phyloP scores from a whole-genome alignment of 2,113 vertebrate genomes.

The Syrmaticus mikado region DNA sequence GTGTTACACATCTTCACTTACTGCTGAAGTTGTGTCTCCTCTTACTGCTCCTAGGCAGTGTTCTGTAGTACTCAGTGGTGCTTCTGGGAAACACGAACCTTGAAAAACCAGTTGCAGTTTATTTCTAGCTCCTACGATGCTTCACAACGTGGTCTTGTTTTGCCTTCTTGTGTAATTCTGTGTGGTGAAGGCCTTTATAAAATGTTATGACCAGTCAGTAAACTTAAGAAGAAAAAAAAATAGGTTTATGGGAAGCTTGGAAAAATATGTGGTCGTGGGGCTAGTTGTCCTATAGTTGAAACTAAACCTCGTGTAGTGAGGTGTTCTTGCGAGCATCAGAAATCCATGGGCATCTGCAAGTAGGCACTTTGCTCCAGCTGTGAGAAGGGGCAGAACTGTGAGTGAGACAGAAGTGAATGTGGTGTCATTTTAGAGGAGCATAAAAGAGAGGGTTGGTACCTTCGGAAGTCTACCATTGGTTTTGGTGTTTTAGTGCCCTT shows the following conservation, averaged over 20 bases:
- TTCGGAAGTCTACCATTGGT: not conserved
- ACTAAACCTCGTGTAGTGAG: not conserved
- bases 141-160: not conserved
- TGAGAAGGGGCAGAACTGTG: not conserved
- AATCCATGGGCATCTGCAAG: not conserved
- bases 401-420: not conserved
- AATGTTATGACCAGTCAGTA: not conserved
- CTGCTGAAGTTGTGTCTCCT: not conserved
- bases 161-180: not conserved
- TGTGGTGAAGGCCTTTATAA: not conserved
- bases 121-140: not conserved
- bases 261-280: not conserved
- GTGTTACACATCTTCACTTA: not conserved
- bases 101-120: not conserved
- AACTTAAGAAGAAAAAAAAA: not conserved
- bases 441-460: not conserved
- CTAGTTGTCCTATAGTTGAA: not conserved
- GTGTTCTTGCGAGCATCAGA: not conserved
- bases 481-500: not conserved
- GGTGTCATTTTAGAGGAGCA: not conserved
- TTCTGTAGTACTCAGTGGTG: not conserved
- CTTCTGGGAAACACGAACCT: not conserved
- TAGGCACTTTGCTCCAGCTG: not conserved
- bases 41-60: not conserved
- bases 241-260: not conserved